Evolutionary conservation across 2,888 invertebrate genomes (phyloP).

Genomic region (Microctonus brassicae): DNA sequence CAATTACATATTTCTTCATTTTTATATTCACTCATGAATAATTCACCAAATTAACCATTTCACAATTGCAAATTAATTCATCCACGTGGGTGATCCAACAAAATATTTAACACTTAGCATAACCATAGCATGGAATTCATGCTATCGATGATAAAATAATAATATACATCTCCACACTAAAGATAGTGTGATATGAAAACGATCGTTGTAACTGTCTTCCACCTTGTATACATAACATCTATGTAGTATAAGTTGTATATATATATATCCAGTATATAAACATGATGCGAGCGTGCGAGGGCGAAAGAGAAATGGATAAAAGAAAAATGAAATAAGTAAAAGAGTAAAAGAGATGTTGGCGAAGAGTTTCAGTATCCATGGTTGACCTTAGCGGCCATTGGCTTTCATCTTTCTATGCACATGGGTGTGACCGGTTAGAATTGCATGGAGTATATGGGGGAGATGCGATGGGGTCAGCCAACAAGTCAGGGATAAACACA

Average conservation of each 20-base stretch:
- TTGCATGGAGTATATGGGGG: slow-evolving; percentile 26
- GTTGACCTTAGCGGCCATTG: slow-evolving; percentile 37
- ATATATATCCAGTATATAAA: background rate
- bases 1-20: too few species aligned
- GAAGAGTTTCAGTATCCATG: slow-evolving; percentile 11
- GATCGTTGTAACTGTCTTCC: slow-evolving; percentile 32
- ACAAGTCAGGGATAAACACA: slow-evolving; percentile 31
- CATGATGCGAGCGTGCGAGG: background rate
- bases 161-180: background rate
- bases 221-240: background rate
- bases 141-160: background rate
- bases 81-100: too few species aligned
- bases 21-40: too few species aligned
- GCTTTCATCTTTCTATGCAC: slow-evolving; percentile 35
- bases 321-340: background rate
- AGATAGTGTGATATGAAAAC: slow-evolving; percentile 29
- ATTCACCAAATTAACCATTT: too few species aligned
- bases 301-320: background rate
- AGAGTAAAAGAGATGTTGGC: slow-evolving; percentile 16
- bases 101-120: background rate
- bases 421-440: slow-evolving; percentile 34
- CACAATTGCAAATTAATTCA: too few species aligned
- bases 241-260: background rate
- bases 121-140: slow-evolving; percentile 11
- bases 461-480: slow-evolving; percentile 32